Evolutionary conservation across 2,888 invertebrate species (phyloP), one percentile per base, ranked within the genome.

Genomic region (Papilio elwesi): DNA sequence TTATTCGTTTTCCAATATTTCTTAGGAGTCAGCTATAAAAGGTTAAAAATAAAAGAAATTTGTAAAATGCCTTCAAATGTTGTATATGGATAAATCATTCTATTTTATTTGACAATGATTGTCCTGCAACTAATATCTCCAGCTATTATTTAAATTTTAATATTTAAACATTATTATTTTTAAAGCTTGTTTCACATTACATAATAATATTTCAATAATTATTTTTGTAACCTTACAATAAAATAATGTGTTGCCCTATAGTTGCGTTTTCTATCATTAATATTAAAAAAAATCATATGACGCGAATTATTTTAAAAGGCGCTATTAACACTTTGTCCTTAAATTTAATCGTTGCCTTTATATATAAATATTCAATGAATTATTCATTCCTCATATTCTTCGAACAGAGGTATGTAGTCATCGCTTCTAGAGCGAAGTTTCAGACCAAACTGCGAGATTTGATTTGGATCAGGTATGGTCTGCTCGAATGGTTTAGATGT

Each of bases 381-480:
- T 51, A 53, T 64, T 80, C 78, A 87, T 66, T 90, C 86, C 49
- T 90, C 89, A 76, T 90, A 91, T 16, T 92, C 91, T 66, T 90
- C 89, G 78, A 90, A 91, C 13, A 90, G 78, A n/a, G 91, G 87
- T 78, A 89, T 83, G 74, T 90, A 90, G 72, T 90, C 89, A 57
- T 92, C 92, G 74, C 87, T 90, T 75, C 91, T 86, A 0, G 90
- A 87, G 73, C 84, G 83, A 1, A 93, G 77, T 73, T 93, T 93
- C 1, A 92, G 79, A 7, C 92, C 93, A 55, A 91, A 93, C 63
- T 90, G 85, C 0, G 89, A 83, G 9, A 89, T 86, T 75, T 87
- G 86, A 68, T 89, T 90, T 0, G 79, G 76, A 67, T 90, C 88
- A 12, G 86, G 86, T 51, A 87, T 83, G 0, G 81, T 84, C 74